A percentile compares a stretch with the other conserved stretches of the same genome.
These are phyloP conservation scores for Drosophila nebulosa DNA, from an alignment of 1,140 invertebrate species.

Conservation along the genomic window DNA sequence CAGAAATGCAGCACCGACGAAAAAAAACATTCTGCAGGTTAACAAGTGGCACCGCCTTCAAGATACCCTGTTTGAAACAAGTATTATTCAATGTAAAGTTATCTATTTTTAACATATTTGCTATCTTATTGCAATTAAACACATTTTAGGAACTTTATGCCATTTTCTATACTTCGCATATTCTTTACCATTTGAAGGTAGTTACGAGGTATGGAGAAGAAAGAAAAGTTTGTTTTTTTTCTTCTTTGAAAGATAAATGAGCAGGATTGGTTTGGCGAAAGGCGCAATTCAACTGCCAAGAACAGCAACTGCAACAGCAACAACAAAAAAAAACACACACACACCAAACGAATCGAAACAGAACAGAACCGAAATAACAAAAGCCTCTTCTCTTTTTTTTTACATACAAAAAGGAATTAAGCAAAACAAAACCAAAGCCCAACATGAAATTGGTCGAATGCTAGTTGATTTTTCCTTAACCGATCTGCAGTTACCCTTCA, in stretches of 20 bases:
- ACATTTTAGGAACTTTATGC: no score
- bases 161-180: background rate
- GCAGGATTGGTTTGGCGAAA: constrained; percentile 75
- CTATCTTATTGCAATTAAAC: background rate
- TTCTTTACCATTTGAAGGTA: background rate
- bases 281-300: constrained; percentile 76
- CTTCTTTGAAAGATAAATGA: constrained; percentile 60
- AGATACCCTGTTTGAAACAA: background rate
- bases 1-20: constrained; percentile 24
- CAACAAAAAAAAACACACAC: constrained; percentile 3
- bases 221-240: constrained; percentile 45
- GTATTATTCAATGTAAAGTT: background rate
- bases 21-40: background rate
- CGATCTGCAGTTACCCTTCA: background rate
- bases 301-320: background rate
- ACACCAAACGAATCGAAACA: constrained; percentile 5
- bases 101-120: background rate
- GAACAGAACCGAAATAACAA: constrained; percentile 45
- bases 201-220: constrained; percentile 33
- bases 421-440: no score
- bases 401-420: constrained; percentile 13
- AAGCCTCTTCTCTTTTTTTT: constrained; percentile 10
- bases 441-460: background rate
- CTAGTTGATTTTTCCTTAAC: background rate
- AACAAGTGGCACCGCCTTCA: background rate